Evolutionary conservation across 2,113 vertebrate species (phyloP).

Genomic region (Oenanthe oenanthe): DNA sequence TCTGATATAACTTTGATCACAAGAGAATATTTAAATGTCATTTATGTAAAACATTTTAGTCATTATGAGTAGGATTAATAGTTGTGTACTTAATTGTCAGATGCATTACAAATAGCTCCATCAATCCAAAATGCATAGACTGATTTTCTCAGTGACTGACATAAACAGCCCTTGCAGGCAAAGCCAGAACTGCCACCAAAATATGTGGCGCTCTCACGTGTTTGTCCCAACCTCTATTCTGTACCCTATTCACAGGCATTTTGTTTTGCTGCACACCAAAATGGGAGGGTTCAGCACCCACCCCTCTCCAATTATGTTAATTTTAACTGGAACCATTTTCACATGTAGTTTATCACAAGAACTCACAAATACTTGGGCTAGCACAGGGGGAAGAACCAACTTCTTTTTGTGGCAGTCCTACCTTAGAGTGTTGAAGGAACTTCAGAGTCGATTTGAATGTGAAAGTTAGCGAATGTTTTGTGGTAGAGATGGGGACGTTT

Average conservation of each 20-base stretch:
- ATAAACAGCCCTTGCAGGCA: background rate
- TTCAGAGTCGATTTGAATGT: background rate
- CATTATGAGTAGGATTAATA: background rate
- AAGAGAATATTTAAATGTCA: background rate
- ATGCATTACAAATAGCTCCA: background rate
- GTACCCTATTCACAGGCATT: background rate
- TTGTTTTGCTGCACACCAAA: background rate
- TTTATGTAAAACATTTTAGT: background rate
- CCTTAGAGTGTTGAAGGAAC: background rate
- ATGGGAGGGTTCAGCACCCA: background rate
- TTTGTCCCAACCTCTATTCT: background rate
- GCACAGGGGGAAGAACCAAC: background rate
- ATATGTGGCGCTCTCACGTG: accelerated
- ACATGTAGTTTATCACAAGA: background rate
- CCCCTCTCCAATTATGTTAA: background rate
- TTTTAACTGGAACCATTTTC: background rate
- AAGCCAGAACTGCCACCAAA: background rate
- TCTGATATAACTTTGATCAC: background rate
- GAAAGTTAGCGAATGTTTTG: background rate
- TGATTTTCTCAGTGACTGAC: background rate
- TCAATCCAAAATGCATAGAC: background rate
- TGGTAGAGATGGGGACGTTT: background rate
- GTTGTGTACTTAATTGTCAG: background rate
- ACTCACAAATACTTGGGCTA: background rate
- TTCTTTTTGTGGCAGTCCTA: background rate